Percentiles rank a stretch among this genome's conserved stretches.
Conservation (phyloP, 2,888 invertebrate species). For the Dasysyrphus albostriatus region DNA sequence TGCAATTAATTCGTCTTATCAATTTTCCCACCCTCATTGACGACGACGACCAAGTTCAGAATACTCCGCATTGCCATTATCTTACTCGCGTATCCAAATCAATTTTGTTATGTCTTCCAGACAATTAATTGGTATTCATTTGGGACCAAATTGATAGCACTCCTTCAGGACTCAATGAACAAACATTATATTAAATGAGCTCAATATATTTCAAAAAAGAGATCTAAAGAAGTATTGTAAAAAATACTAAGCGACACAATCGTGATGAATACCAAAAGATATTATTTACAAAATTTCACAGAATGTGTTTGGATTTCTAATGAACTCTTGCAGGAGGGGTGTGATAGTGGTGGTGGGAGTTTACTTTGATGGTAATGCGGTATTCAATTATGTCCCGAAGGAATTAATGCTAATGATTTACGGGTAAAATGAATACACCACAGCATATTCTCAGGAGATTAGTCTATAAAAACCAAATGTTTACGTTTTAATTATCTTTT, state of each 20-base stretch:
- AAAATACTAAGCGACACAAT: constrained; percentile 1
- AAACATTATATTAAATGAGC: constrained; percentile 9
- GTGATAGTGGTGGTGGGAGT: no score
- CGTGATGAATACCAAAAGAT: constrained; percentile 1
- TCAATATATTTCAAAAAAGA: constrained; percentile 2
- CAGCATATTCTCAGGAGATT: no score
- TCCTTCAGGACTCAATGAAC: neutral
- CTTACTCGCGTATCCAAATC: constrained; percentile 17
- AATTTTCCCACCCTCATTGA: neutral
- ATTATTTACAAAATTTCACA: constrained; percentile 15
- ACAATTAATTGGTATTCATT: constrained; percentile 41
- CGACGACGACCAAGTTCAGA: no score
- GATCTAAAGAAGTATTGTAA: constrained; percentile 10
- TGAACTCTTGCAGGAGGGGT: neutral
- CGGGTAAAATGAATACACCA: no score
- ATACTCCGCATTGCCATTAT: neutral
- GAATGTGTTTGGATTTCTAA: constrained; percentile 9
- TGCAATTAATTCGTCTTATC: constrained; percentile 11
- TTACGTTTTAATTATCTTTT: no score
- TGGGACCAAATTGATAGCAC: constrained; percentile 25
- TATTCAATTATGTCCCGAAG: constrained; percentile 16
- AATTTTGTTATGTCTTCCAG: constrained; percentile 29
- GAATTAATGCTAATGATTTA: neutral
- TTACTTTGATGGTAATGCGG: neutral
- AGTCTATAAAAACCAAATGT: no score